phyloP scores from a whole-genome alignment of 2,888 invertebrate genomes.

The Nudaria mundana region DNA sequence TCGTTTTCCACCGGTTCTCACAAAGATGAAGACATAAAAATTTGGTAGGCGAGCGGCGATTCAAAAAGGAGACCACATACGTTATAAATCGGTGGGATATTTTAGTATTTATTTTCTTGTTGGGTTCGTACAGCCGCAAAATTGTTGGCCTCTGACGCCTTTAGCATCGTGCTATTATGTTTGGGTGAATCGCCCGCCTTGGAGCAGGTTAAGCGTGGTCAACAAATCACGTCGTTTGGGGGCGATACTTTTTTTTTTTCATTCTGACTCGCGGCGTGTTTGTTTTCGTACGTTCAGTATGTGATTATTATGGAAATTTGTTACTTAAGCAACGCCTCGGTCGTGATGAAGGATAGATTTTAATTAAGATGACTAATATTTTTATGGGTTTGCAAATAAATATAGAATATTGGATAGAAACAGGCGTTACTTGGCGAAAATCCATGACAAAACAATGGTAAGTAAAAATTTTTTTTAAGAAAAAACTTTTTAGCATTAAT shows the following conservation, averaged over 20 bases:
- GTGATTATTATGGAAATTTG: conserved; percentile 72
- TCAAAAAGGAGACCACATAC: conserved; percentile 75
- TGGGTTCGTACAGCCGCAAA: conserved; percentile 58
- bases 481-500: too few relatives aligned
- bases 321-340: conserved; percentile 44
- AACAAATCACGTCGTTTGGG: conserved; percentile 61
- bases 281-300: conserved; percentile 71
- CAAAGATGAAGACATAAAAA: conserved; percentile 79
- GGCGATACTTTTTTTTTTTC: conserved; percentile 45
- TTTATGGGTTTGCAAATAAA: conserved; percentile 16
- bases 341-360: conserved; percentile 44
- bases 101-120: conserved; percentile 55
- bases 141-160: conserved; percentile 78
- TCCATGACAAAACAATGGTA: too few relatives aligned
- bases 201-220: conserved; percentile 62
- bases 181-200: conserved; percentile 57
- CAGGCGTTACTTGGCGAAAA: too few relatives aligned
- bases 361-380: conserved; percentile 53
- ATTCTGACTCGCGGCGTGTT: conserved; percentile 60
- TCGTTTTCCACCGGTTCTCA: conserved; percentile 60
- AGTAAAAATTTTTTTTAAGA: too few relatives aligned
- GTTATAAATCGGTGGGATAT: conserved; percentile 60
- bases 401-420: too few relatives aligned
- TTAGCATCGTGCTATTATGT: conserved; percentile 71
- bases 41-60: conserved; percentile 65